Percentiles rank a stretch among this genome's conserved stretches.
These are phyloP conservation scores for Melanargia galathea DNA, from an alignment of 2,888 invertebrate species.

Conservation along the genomic window DNA sequence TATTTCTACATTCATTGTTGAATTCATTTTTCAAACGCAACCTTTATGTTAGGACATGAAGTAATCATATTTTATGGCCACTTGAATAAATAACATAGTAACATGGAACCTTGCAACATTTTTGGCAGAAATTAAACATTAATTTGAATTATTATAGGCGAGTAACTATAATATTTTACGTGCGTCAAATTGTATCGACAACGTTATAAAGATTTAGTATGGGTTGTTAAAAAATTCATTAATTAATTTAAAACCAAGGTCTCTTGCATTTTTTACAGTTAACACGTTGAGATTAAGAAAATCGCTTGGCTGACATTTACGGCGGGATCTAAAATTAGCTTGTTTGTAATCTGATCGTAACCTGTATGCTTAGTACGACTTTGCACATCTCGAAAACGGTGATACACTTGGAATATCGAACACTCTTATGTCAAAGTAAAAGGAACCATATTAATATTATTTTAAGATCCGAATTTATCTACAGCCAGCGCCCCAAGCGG, in stretches of 20 bases:
- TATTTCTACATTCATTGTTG: neutral
- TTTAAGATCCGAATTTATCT: too few relatives aligned
- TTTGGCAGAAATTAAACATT: neutral
- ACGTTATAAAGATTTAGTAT: neutral
- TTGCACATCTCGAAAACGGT: too few relatives aligned
- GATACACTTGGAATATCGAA: too few relatives aligned
- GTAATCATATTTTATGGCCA: neutral
- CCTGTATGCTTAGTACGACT: too few relatives aligned
- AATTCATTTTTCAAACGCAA: neutral
- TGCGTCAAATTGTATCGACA: neutral
- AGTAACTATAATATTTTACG: neutral
- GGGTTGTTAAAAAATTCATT: neutral
- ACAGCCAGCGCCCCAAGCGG: too few relatives aligned
- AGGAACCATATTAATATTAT: too few relatives aligned
- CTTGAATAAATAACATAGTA: too few relatives aligned
- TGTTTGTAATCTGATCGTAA: neutral
- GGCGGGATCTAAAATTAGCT: neutral
- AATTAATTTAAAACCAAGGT: neutral
- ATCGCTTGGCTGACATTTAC: neutral
- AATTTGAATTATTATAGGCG: neutral
- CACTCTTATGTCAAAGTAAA: too few relatives aligned
- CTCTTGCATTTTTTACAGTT: neutral
- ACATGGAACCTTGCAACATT: neutral
- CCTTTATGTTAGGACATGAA: neutral
- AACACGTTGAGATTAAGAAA: neutral